Evolutionary conservation across 2,113 vertebrate genomes (phyloP).

Genomic region (Larimichthys crocea): DNA sequence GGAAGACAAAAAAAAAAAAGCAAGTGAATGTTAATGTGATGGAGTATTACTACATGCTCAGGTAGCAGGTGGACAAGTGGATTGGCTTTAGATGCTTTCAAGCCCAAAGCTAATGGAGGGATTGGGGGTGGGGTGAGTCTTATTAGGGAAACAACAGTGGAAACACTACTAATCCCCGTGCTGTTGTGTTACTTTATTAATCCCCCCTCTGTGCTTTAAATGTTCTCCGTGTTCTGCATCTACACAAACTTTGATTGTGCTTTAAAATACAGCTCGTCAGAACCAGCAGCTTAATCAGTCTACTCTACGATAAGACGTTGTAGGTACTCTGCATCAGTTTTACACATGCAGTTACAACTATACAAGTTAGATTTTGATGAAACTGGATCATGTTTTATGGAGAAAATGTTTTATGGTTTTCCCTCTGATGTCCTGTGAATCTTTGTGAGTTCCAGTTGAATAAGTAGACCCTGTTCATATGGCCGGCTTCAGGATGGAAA

Average conservation of each 20-base stretch:
- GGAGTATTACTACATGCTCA: constrained; percentile 18
- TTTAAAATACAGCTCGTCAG: too few relatives aligned
- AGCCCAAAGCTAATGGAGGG: constrained; percentile 43
- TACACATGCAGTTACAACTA: too few relatives aligned
- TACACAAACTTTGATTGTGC: constrained; percentile 2
- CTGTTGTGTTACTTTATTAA: constrained; percentile 39
- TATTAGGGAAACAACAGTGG: constrained; percentile 21
- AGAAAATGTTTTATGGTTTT: too few relatives aligned
- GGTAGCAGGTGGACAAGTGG: constrained; percentile 53
- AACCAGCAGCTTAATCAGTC: too few relatives aligned
- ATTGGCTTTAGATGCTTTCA: constrained; percentile 39
- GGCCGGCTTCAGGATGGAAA: constrained; percentile 82
- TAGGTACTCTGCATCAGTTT: too few relatives aligned
- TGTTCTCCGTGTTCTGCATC: constrained; percentile 15
- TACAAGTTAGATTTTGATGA: too few relatives aligned
- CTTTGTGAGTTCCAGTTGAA: background rate
- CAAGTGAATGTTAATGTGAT: constrained; percentile 31
- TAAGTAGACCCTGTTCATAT: constrained; percentile 79
- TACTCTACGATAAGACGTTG: too few relatives aligned
- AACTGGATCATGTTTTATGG: too few relatives aligned
- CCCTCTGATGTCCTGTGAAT: background rate
- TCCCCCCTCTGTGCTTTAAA: constrained; percentile 52
- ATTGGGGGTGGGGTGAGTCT: constrained; percentile 5
- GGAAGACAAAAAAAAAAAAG: constrained; percentile 7
- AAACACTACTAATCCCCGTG: constrained; percentile 37